Conservation (phyloP, 2,113 vertebrate species). For the Cyprinodon brontotheroides region DNA sequence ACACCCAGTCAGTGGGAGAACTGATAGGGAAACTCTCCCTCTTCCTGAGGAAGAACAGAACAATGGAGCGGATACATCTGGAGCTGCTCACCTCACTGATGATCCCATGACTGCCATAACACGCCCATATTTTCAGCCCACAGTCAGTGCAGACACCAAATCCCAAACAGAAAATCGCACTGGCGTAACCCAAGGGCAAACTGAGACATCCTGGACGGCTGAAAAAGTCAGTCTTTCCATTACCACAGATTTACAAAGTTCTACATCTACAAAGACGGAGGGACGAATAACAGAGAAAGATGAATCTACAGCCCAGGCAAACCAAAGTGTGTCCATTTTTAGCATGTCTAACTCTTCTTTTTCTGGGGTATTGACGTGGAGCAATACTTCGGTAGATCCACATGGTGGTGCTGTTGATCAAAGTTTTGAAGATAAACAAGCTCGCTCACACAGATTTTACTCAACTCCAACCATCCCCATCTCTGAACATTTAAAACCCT, state of each 20-base stretch:
- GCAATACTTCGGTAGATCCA: background rate
- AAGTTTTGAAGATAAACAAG: background rate
- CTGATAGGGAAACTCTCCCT: conserved; percentile 69
- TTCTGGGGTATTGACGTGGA: conserved; percentile 1
- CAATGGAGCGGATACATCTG: conserved; percentile 82
- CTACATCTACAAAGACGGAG: conserved; percentile 2
- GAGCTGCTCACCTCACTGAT: conserved; percentile 40
- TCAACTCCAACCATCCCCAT: conserved; percentile 27
- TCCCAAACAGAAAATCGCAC: background rate
- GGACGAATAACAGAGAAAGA: conserved; percentile 3
- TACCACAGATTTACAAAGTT: conserved; percentile 1
- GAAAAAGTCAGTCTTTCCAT: background rate
- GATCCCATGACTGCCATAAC: conserved; percentile 25
- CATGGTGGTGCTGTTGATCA: conserved; percentile 1
- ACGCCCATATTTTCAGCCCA: conserved; percentile 47
- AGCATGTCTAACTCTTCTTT: background rate
- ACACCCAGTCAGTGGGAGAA: conserved; percentile 49
- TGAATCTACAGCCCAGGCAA: background rate
- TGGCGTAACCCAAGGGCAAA: background rate
- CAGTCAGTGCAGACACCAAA: conserved; percentile 3
- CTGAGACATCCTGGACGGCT: conserved; percentile 7
- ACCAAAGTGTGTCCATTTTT: background rate
- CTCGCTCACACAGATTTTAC: conserved; percentile 13
- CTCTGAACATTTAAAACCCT: conserved; percentile 23
- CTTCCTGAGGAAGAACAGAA: conserved; percentile 80